phyloP scores from a whole-genome alignment of 2,888 invertebrate genomes.

The Hirtodrosophila trivittata region DNA sequence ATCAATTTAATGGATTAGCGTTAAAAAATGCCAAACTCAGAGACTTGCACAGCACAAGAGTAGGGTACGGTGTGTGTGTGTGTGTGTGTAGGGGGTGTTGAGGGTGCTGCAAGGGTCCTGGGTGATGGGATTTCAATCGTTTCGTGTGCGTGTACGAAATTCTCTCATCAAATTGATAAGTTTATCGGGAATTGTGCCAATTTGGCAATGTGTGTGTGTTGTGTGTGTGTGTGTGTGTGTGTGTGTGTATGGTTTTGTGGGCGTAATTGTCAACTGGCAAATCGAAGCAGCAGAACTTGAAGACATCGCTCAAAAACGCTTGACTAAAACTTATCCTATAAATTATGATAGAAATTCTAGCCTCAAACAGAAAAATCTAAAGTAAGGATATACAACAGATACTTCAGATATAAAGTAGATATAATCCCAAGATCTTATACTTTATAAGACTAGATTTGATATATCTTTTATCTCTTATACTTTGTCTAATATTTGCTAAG shows the following conservation, averaged over 20 bases:
- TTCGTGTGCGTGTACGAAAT: constrained; percentile 35
- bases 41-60: neutral
- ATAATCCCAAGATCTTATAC: too few relatives aligned
- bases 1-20: constrained; percentile 80
- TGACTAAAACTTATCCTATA: constrained; percentile 5
- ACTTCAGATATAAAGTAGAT: too few relatives aligned
- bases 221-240: constrained; percentile 15
- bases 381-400: too few relatives aligned
- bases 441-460: too few relatives aligned
- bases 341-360: too few relatives aligned
- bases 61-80: neutral
- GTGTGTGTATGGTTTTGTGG: constrained; percentile 4
- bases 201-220: constrained; percentile 46
- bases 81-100: neutral
- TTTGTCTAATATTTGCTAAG: neutral
- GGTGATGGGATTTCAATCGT: constrained; percentile 20
- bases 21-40: constrained; percentile 50
- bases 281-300: constrained; percentile 11
- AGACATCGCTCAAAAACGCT: neutral
- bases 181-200: constrained; percentile 79
- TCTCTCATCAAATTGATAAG: constrained; percentile 74
- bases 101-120: neutral
- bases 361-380: too few relatives aligned
- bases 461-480: too few relatives aligned
- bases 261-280: constrained; percentile 61